Evolutionary conservation across 2,797 vertebrate genomes (phyloP).

Genomic region (Trachurus trachurus): DNA sequence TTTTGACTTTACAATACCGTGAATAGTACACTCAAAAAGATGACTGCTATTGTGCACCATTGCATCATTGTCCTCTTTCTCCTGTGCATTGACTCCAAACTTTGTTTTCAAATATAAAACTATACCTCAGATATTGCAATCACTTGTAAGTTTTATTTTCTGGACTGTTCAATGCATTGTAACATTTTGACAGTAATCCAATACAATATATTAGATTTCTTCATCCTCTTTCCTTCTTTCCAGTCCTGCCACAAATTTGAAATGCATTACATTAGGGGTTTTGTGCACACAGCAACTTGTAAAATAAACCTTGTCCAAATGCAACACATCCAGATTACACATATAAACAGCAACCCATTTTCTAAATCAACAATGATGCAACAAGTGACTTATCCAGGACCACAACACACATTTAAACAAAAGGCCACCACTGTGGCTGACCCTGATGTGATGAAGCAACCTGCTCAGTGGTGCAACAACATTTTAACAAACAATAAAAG

Average conservation of each 20-base stretch:
- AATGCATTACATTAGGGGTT: neutral
- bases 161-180: neutral
- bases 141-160: neutral
- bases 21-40: neutral
- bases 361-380: neutral
- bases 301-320: neutral
- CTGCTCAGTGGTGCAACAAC: slow-evolving; percentile 37
- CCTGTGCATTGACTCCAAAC: neutral
- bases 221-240: neutral
- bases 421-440: neutral
- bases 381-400: slow-evolving; percentile 11
- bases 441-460: slow-evolving; percentile 33
- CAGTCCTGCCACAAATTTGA: neutral
- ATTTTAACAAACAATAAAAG: slow-evolving; percentile 55
- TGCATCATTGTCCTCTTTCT: slow-evolving; percentile 3
- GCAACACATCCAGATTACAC: neutral
- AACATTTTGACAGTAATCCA: neutral
- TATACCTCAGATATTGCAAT: neutral
- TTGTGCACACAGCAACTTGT: neutral
- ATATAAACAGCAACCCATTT: neutral
- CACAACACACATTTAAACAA: slow-evolving; percentile 9
- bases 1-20: neutral
- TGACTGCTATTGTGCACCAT: neutral
- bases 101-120: neutral
- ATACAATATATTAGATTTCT: neutral